Conservation (phyloP, 2,797 vertebrate species). For the Paedocypris micromegethes region DNA sequence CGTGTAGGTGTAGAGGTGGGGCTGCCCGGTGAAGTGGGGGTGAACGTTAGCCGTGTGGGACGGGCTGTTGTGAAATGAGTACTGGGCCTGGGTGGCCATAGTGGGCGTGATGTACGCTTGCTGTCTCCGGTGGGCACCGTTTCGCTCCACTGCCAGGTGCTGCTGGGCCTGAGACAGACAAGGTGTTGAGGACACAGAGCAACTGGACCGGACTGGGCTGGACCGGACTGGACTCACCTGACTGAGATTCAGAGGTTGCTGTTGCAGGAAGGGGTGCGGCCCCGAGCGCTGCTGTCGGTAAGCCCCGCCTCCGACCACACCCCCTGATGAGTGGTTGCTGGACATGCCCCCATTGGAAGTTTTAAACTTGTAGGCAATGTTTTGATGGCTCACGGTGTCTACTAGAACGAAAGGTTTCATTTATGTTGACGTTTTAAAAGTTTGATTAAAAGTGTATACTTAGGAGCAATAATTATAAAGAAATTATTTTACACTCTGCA, state of each 20-base stretch:
- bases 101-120: slow-evolving; percentile 97
- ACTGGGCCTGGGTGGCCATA: slow-evolving; percentile 89
- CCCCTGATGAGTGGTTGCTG: slow-evolving; percentile 83
- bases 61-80: slow-evolving; percentile 93
- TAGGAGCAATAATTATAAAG: too few species aligned
- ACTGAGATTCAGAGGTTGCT: slow-evolving; percentile 97
- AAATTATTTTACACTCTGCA: too few species aligned
- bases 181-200: background rate
- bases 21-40: slow-evolving; percentile 87
- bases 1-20: slow-evolving; percentile 96
- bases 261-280: slow-evolving; percentile 86
- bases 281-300: slow-evolving; percentile 90
- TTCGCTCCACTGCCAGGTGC: slow-evolving; percentile 84
- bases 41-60: slow-evolving; percentile 83
- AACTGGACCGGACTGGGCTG: too few species aligned
- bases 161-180: slow-evolving; percentile 78
- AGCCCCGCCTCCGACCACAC: slow-evolving; percentile 71
- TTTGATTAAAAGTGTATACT: too few species aligned
- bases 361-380: slow-evolving; percentile 90
- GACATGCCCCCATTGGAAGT: slow-evolving; percentile 82
- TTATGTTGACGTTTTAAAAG: background rate
- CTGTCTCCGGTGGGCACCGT: slow-evolving; percentile 85
- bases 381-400: slow-evolving; percentile 87
- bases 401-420: slow-evolving; percentile 24
- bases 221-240: slow-evolving; percentile 71